These are phyloP conservation scores for Amphibalanus amphitrite DNA, from an alignment of 1,140 invertebrate species.

Conservation along the genomic window DNA sequence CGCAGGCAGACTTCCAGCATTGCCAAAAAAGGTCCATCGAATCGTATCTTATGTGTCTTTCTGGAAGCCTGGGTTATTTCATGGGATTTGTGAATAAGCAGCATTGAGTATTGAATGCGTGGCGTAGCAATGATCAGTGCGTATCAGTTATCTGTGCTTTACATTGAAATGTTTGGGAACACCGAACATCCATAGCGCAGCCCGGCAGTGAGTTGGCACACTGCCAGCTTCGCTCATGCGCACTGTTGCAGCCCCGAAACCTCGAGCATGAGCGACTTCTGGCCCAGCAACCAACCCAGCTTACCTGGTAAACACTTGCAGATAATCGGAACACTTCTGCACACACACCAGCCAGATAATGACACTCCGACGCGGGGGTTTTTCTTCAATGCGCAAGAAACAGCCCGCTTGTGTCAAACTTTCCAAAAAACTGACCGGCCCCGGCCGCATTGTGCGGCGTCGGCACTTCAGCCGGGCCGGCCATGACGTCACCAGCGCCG, in stretches of 20 bases:
- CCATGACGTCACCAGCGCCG: not conserved
- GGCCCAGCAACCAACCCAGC: not conserved
- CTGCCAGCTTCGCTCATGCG: not conserved
- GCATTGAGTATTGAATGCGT: no score
- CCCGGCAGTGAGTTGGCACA: not conserved
- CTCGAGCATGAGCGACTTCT: no score
- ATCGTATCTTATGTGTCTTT: no score
- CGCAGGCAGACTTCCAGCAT: no score
- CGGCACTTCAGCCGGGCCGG: not conserved
- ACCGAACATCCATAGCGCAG: no score
- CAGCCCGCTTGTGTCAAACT: not conserved
- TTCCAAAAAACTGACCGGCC: conserved; percentile 3
- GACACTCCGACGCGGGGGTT: not conserved
- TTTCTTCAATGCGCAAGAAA: not conserved
- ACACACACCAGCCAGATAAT: not conserved
- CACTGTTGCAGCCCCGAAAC: no score
- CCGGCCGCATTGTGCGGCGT: not conserved
- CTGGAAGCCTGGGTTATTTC: no score
- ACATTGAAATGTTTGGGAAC: no score
- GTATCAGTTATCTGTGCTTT: no score
- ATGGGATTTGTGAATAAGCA: no score
- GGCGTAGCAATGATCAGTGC: no score
- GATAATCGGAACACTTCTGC: not conserved
- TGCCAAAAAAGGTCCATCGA: no score
- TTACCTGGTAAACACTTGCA: not conserved